Conservation (phyloP, 2,797 vertebrate species). For the Microctenopoma lineatum region DNA sequence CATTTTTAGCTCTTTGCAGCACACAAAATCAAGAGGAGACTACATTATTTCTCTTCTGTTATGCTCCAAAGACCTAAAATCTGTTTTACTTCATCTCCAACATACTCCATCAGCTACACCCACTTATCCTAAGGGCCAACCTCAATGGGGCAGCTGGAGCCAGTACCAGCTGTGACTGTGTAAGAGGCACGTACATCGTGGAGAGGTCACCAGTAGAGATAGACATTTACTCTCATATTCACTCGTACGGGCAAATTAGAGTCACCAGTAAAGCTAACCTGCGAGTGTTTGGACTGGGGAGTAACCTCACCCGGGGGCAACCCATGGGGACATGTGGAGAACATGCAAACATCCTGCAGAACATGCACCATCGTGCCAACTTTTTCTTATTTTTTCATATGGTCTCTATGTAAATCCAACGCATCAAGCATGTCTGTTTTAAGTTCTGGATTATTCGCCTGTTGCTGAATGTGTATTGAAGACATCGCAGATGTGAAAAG, state of each 20-base stretch:
- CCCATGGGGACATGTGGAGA: neutral
- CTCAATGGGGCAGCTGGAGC: neutral
- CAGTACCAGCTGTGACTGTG: neutral
- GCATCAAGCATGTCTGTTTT: constrained; percentile 63
- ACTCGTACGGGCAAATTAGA: neutral
- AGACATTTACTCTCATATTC: neutral
- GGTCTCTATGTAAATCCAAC: constrained; percentile 68
- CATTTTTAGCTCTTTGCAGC: constrained; percentile 57
- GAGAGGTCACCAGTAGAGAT: neutral
- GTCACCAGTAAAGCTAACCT: neutral
- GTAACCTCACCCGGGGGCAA: neutral
- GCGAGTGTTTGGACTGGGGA: neutral
- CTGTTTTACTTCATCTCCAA: neutral
- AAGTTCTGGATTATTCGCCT: constrained; percentile 68
- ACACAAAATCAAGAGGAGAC: constrained; percentile 36
- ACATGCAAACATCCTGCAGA: neutral
- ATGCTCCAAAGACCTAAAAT: constrained; percentile 41
- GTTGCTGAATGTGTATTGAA: constrained; percentile 77
- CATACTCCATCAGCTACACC: neutral
- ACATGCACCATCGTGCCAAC: neutral
- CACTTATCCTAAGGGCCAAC: neutral
- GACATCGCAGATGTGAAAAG: constrained; percentile 76
- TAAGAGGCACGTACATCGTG: neutral
- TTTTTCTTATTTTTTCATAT: constrained; percentile 20
- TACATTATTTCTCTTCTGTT: constrained; percentile 5